Evolutionary conservation across 2,797 vertebrate genomes (phyloP).

Genomic region (Sebastes nivosus): DNA sequence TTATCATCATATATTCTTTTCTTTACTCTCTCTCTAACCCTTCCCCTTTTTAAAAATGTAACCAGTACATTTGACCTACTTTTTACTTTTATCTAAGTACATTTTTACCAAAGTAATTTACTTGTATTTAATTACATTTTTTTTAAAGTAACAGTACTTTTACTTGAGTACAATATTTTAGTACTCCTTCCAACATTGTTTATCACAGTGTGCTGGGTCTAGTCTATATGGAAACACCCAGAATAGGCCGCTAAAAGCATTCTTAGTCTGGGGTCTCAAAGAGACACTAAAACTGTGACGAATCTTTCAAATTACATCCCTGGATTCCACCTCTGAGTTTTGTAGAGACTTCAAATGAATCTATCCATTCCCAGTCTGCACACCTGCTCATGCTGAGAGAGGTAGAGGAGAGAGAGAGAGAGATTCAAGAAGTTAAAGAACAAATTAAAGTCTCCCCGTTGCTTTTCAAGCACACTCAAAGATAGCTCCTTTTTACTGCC

Average conservation of each 20-base stretch:
- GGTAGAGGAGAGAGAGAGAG: not conserved
- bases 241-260: not conserved
- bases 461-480: constrained; percentile 8
- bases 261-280: constrained; percentile 8
- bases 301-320: constrained; percentile 42
- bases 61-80: not conserved
- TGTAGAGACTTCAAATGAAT: constrained; percentile 38
- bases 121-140: no score
- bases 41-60: not conserved
- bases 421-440: constrained; percentile 15
- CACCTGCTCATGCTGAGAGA: constrained; percentile 13
- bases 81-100: not conserved
- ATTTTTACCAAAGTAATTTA: not conserved
- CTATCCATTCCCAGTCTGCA: constrained; percentile 2
- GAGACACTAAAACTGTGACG: constrained; percentile 21
- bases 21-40: not conserved
- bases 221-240: not conserved
- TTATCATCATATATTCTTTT: not conserved
- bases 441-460: constrained; percentile 20
- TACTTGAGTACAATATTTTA: not conserved
- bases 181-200: not conserved
- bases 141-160: not conserved
- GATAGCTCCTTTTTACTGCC: not conserved
- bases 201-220: not conserved
- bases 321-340: constrained; percentile 30